phyloP scores from a whole-genome alignment of 2,113 vertebrate genomes.

The Zosterops hypoxanthus region DNA sequence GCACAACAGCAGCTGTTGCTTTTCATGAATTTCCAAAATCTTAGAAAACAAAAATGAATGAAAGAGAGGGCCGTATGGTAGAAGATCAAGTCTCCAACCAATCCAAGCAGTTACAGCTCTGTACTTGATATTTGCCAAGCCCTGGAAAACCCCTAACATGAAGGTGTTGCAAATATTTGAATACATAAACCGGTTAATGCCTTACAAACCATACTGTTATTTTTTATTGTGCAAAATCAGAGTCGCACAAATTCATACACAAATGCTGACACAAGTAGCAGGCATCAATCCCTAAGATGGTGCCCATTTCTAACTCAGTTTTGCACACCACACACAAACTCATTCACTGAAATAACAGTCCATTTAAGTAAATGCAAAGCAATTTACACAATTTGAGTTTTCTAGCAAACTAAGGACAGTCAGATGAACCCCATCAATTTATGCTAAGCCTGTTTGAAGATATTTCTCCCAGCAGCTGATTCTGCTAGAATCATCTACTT shows the following conservation, averaged over 20 bases:
- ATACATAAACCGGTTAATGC: background rate
- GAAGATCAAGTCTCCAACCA: background rate
- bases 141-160: background rate
- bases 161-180: background rate
- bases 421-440: background rate
- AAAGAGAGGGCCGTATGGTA: background rate
- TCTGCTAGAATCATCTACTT: background rate
- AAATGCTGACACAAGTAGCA: background rate
- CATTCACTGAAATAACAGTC: background rate
- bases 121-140: background rate
- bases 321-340: background rate
- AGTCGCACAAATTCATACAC: background rate
- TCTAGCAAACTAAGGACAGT: background rate
- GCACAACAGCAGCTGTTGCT: background rate
- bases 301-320: background rate
- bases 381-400: background rate
- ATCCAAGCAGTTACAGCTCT: background rate
- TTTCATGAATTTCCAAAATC: background rate
- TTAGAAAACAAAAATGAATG: background rate
- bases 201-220: background rate
- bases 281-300: accelerated
- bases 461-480: background rate
- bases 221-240: background rate
- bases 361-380: background rate
- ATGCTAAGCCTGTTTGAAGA: background rate